phyloP scores from a whole-genome alignment of 1,140 invertebrate genomes.

The Drosophila santomea region DNA sequence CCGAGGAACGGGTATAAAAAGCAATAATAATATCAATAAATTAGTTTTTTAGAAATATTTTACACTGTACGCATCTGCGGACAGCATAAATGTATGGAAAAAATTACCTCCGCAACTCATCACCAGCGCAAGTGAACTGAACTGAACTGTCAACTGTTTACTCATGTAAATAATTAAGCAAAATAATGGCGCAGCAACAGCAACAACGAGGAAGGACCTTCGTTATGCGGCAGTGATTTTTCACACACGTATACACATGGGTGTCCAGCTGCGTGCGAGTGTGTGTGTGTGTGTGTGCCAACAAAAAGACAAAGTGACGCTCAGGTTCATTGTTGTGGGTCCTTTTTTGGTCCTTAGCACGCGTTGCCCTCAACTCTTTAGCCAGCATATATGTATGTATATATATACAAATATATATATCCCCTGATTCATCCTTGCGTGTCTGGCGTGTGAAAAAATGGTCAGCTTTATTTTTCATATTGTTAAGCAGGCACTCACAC shows the following conservation, averaged over 20 bases:
- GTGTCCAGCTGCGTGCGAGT: constrained; percentile 22
- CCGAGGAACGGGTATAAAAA: too few relatives aligned
- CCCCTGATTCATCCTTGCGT: constrained; percentile 26
- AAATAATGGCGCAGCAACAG: constrained; percentile 66
- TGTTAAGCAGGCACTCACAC: constrained; percentile 44
- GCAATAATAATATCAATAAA: too few relatives aligned
- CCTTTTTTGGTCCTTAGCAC: constrained; percentile 33
- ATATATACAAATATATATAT: neutral
- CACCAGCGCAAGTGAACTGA: constrained; percentile 18
- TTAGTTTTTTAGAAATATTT: neutral
- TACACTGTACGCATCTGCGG: constrained; percentile 12
- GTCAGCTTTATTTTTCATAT: constrained; percentile 66
- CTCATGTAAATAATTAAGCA: constrained; percentile 81
- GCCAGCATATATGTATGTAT: constrained; percentile 2
- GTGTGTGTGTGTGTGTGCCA: constrained; percentile 6
- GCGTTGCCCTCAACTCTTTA: constrained; percentile 31
- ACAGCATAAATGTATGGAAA: constrained; percentile 21
- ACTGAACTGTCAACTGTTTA: constrained; percentile 75
- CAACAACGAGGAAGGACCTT: constrained; percentile 53
- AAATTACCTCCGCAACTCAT: constrained; percentile 32
- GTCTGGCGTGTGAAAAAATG: constrained; percentile 65
- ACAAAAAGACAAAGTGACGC: neutral
- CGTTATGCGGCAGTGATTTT: constrained; percentile 71
- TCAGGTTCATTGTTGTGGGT: constrained; percentile 1
- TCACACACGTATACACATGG: constrained; percentile 37